Evolutionary conservation across 2,888 invertebrate species (phyloP).

Genomic region (Lepidochrysops patricia): DNA sequence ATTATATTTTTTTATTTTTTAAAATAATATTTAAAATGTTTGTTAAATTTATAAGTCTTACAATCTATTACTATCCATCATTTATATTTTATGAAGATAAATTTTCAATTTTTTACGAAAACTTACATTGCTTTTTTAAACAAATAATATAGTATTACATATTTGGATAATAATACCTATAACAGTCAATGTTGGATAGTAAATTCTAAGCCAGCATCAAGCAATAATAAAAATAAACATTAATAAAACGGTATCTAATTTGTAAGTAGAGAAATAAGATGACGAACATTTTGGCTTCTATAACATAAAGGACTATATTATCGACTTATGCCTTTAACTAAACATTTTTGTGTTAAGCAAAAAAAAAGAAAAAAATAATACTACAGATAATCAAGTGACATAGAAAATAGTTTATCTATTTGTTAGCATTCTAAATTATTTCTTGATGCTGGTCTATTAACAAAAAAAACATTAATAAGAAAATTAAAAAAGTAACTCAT

Average conservation of each 20-base stretch:
- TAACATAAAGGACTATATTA: background rate
- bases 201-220: background rate
- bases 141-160: too few relatives aligned
- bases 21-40: background rate
- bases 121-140: too few relatives aligned
- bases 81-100: too few relatives aligned
- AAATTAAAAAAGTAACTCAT: constrained; percentile 29
- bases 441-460: constrained; percentile 22
- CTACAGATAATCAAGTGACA: too few relatives aligned
- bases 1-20: too few relatives aligned
- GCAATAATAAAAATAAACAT: too few relatives aligned
- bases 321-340: too few relatives aligned
- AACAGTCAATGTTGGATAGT: background rate
- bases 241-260: background rate
- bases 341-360: too few relatives aligned
- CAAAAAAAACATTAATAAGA: constrained; percentile 11
- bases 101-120: too few relatives aligned
- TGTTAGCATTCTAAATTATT: constrained; percentile 7
- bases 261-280: background rate
- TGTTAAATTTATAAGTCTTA: background rate
- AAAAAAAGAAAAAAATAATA: too few relatives aligned
- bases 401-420: too few relatives aligned
- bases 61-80: background rate
- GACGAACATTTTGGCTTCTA: background rate
- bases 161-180: background rate